Percentiles rank a stretch among this genome's conserved stretches.
Evolutionary conservation across 1,140 invertebrate genomes (phyloP).

Genomic region (Caenorhabditis briggsae): DNA sequence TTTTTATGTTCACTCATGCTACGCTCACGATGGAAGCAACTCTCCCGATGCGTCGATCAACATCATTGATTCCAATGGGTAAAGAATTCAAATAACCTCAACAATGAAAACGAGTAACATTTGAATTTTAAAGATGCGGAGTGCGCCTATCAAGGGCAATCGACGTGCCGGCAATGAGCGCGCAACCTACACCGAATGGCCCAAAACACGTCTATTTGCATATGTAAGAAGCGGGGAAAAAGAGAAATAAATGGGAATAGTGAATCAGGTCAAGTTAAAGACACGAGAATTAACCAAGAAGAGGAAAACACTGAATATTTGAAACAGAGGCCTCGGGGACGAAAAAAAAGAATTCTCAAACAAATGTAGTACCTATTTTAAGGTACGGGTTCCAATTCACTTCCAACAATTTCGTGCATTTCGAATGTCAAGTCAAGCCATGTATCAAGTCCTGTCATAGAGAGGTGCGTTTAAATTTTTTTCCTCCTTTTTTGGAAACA

Average conservation of each 20-base stretch:
- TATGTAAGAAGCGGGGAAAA: slow-evolving; percentile 58
- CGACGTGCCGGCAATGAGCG: slow-evolving; percentile 61
- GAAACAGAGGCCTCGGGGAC: neutral
- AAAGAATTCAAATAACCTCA: neutral
- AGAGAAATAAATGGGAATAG: neutral
- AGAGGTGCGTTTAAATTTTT: slow-evolving; percentile 45
- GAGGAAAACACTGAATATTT: neutral
- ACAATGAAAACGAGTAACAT: neutral
- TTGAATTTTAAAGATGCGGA: slow-evolving; percentile 61
- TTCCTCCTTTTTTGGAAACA: neutral
- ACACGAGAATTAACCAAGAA: neutral
- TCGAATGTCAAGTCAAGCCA: slow-evolving; percentile 65
- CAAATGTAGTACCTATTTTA: slow-evolving; percentile 21
- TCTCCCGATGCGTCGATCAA: slow-evolving; percentile 63
- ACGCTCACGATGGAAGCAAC: slow-evolving; percentile 67
- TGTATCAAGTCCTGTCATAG: slow-evolving; percentile 63
- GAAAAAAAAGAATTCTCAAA: neutral
- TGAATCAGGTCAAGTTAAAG: slow-evolving; percentile 17
- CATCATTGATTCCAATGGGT: slow-evolving; percentile 67
- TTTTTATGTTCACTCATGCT: slow-evolving; percentile 67
- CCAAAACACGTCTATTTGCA: slow-evolving; percentile 68
- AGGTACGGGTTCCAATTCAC: slow-evolving; percentile 57
- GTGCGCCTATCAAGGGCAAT: slow-evolving; percentile 63
- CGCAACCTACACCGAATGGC: slow-evolving; percentile 60
- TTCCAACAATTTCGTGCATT: slow-evolving; percentile 55